Percentiles rank a stretch among this genome's conserved stretches.
Evolutionary conservation across 2,797 vertebrate species (phyloP).

Genomic region (Sylvia borin): DNA sequence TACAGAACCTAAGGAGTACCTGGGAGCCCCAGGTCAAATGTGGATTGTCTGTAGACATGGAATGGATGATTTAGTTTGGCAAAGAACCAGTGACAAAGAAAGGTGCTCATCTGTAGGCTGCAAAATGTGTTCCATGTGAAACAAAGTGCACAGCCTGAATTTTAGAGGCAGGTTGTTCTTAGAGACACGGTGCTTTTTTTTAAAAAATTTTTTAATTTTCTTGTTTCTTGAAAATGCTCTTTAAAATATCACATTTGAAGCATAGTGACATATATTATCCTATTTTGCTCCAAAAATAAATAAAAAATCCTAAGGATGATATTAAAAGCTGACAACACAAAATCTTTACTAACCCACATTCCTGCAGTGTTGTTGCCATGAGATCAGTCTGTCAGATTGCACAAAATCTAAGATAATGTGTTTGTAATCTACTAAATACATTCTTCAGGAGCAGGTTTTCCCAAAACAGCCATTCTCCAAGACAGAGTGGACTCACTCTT

Average conservation of each 20-base stretch:
- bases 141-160: neutral
- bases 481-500: neutral
- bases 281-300: neutral
- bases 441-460: neutral
- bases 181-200: neutral
- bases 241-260: neutral
- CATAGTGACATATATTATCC: rapidly evolving
- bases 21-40: neutral
- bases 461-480: neutral
- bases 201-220: neutral
- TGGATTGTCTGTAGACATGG: neutral
- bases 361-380: neutral
- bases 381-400: neutral
- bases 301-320: neutral
- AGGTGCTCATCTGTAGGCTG: neutral
- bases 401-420: neutral
- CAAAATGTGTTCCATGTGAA: neutral
- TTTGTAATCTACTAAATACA: neutral
- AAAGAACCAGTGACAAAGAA: neutral
- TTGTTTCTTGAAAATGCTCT: neutral
- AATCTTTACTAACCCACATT: neutral
- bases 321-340: neutral
- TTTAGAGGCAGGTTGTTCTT: neutral
- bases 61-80: neutral
- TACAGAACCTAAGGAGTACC: neutral